A percentile compares a stretch with the other conserved stretches of the same genome.
phyloP scores from a whole-genome alignment of 1,140 invertebrate species.

The Panagrolaimus sp. region DNA sequence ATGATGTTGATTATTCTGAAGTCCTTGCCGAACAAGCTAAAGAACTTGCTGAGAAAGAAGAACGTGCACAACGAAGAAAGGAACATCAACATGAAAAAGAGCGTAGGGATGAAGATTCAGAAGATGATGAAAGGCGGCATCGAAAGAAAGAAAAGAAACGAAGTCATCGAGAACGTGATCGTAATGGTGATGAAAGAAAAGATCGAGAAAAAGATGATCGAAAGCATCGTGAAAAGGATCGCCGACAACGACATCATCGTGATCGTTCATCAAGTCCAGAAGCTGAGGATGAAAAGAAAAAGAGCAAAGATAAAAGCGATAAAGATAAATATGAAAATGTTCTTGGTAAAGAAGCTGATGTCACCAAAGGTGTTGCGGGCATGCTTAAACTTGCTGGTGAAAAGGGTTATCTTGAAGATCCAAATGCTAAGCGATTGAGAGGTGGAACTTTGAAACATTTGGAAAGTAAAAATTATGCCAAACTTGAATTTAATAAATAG shows the following conservation, averaged over 20 bases:
- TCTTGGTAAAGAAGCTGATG: constrained; percentile 86
- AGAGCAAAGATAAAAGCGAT: constrained; percentile 25
- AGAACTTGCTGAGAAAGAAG: constrained; percentile 18
- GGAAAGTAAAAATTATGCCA: constrained; percentile 83
- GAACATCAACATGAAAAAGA: background rate
- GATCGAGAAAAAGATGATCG: constrained; percentile 14
- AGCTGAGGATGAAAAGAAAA: constrained; percentile 6
- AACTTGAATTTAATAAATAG: constrained; percentile 60
- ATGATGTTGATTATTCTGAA: constrained; percentile 31
- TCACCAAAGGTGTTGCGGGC: constrained; percentile 82
- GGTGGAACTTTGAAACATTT: constrained; percentile 78
- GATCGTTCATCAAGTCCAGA: background rate
- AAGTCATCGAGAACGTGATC: no score
- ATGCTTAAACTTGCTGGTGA: constrained; percentile 84
- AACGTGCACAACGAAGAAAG: background rate
- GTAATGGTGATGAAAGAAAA: no score
- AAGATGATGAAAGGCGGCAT: background rate
- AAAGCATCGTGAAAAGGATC: background rate
- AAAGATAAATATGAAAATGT: constrained; percentile 56
- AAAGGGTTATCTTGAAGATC: constrained; percentile 82
- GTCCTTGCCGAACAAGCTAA: background rate
- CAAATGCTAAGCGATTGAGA: constrained; percentile 64
- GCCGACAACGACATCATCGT: background rate
- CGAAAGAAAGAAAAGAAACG: background rate
- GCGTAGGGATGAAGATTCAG: background rate